Base-by-base conservation (phyloP, 2,797 vertebrate genomes). In the Karalla daura region DNA sequence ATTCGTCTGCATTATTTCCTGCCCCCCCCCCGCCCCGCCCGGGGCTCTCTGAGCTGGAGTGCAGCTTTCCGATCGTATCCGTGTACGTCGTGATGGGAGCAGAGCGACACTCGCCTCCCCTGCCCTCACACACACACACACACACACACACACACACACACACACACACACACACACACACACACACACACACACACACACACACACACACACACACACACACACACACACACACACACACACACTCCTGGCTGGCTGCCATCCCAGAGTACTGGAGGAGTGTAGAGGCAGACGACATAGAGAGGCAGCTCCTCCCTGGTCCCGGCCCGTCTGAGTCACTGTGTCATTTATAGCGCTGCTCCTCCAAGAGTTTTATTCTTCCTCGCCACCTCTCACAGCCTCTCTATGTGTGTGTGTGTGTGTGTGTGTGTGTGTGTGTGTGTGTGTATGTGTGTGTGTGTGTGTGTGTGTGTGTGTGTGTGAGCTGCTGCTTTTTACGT, bases 181-280 rank as follows among this genome's bases (percentile, higher is more conserved):
- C 59, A 36, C 62, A 4, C 51, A n/a, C 46, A 30, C 59, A 36
- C 62, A 4, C 51, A n/a, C 46, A 30, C 59, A 36, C 62, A 4
- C 51, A n/a, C 46, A 30, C 59, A 36, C 62, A 4, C 51, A n/a
- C 46, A 30, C 59, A 36, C 62, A 4, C 51, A n/a, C 46, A 30
- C 59, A 36, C 62, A 4, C 51, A n/a, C 46, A 30, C 59, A 36
- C 62, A 4, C 51, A n/a, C 46, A 30, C 59, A 36, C 33, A 63
- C 72, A 55, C 77, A 32, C 53, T 25, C 1, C 65, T 80, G 88
- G 86, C 86, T 5, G 30, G 43, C 55, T 24, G 81, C 89, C 88
- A 85, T 83, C 87, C 87, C 85, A 80, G 85, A 88, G 85, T 87
- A 74, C 86, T 70, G 60, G 63, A 67, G 62, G 77, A 77, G 73